These are phyloP conservation scores for Drosophila differens DNA, from an alignment of 2,888 invertebrate genomes.

Conservation along the genomic window DNA sequence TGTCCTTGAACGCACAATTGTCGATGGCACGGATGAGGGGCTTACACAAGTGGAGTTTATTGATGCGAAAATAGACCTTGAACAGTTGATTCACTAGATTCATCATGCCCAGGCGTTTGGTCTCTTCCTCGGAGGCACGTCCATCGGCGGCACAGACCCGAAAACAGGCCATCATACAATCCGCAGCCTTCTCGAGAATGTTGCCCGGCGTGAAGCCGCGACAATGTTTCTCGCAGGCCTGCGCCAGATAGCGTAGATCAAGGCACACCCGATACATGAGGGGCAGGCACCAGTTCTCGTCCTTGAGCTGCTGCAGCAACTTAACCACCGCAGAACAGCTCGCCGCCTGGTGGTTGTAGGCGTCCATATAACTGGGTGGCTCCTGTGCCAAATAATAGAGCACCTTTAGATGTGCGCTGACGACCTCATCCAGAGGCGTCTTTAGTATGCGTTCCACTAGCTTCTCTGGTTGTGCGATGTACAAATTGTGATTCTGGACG, in stretches of 20 bases:
- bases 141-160: conserved; percentile 96
- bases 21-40: conserved; percentile 98
- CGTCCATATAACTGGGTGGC: conserved; percentile 87
- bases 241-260: conserved; percentile 94
- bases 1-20: conserved; percentile 94
- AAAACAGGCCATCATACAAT: conserved; percentile 96
- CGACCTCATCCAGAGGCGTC: conserved; percentile 91
- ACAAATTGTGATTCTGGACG: conserved; percentile 89
- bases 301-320: conserved; percentile 93
- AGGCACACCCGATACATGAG: conserved; percentile 95
- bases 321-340: conserved; percentile 92
- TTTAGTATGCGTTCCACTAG: conserved; percentile 90
- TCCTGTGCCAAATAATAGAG: conserved; percentile 85
- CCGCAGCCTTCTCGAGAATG: conserved; percentile 95
- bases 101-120: conserved; percentile 98
- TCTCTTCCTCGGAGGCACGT: conserved; percentile 92
- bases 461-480: conserved; percentile 89
- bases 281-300: conserved; percentile 98
- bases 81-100: conserved; percentile 98
- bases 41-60: conserved; percentile 94
- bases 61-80: conserved; percentile 96
- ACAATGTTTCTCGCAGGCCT: conserved; percentile 89
- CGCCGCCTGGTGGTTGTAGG: conserved; percentile 92
- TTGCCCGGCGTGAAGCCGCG: conserved; percentile 84
- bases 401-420: conserved; percentile 90